phyloP scores from a whole-genome alignment of 1,140 invertebrate species.

The Diprion similis region DNA sequence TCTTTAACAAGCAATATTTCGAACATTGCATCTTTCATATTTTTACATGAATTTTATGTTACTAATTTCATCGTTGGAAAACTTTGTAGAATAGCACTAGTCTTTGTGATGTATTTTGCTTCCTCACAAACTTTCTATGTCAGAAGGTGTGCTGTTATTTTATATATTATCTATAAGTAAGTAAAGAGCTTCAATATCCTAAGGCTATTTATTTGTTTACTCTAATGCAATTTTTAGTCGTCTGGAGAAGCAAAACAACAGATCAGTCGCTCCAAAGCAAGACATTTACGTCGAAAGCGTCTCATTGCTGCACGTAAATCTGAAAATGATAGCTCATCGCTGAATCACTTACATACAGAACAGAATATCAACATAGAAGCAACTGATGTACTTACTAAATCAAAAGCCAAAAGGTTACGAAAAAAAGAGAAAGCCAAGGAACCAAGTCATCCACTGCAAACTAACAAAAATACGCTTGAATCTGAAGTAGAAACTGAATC shows the following conservation, averaged over 20 bases:
- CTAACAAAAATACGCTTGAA: neutral
- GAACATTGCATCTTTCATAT: too few species aligned
- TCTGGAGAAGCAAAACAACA: slow-evolving; percentile 31
- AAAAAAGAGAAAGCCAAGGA: slow-evolving; percentile 23
- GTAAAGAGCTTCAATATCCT: neutral
- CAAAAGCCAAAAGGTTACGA: slow-evolving; percentile 31
- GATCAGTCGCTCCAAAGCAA: slow-evolving; percentile 43
- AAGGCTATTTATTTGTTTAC: neutral
- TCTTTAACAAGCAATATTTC: too few species aligned
- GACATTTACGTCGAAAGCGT: slow-evolving; percentile 49
- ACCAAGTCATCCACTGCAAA: neutral
- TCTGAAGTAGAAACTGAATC: neutral
- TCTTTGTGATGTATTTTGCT: neutral
- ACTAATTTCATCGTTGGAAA: too few species aligned
- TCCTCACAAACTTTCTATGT: slow-evolving; percentile 20
- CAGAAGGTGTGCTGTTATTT: slow-evolving; percentile 18
- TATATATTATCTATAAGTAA: slow-evolving; percentile 8
- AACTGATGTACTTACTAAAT: slow-evolving; percentile 30
- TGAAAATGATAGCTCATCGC: slow-evolving; percentile 16
- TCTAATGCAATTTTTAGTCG: slow-evolving; percentile 23
- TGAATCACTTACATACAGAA: neutral
- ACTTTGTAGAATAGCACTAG: neutral
- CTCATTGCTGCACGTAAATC: slow-evolving; percentile 44
- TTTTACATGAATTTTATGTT: too few species aligned
- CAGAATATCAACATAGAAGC: slow-evolving; percentile 19